These are phyloP conservation scores for Erpetoichthys calabaricus DNA, from an alignment of 2,797 vertebrate genomes.

Conservation along the genomic window DNA sequence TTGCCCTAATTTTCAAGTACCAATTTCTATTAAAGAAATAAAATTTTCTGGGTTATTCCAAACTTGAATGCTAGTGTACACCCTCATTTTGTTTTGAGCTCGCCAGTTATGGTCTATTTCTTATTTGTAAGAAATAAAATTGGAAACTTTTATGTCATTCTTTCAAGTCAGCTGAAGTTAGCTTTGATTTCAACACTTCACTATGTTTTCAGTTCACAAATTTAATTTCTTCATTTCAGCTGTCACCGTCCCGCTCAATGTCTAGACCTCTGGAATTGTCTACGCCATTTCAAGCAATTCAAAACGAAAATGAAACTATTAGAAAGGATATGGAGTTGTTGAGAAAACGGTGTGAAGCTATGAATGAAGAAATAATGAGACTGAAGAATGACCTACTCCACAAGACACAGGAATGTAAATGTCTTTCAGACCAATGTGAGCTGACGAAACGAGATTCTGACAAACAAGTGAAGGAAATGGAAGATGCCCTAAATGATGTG, in stretches of 20 bases:
- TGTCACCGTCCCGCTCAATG: conserved; percentile 47
- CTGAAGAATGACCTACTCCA: conserved; percentile 63
- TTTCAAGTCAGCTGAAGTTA: too few species aligned
- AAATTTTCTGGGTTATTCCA: too few species aligned
- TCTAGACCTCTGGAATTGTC: conserved; percentile 63
- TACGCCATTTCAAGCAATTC: conserved; percentile 29
- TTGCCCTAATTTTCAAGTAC: too few species aligned
- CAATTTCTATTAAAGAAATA: too few species aligned
- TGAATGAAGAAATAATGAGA: conserved; percentile 42
- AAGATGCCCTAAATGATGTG: conserved; percentile 83
- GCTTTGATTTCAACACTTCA: too few species aligned
- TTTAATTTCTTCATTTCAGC: neutral
- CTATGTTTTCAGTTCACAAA: too few species aligned
- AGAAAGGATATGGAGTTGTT: conserved; percentile 53
- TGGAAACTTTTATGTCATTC: too few species aligned
- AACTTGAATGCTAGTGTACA: too few species aligned
- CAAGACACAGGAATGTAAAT: conserved; percentile 67
- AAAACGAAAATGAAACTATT: conserved; percentile 51
- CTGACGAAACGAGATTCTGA: conserved; percentile 68
- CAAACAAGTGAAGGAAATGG: conserved; percentile 74
- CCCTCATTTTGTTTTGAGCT: too few species aligned
- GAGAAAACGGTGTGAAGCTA: conserved; percentile 38
- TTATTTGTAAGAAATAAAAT: too few species aligned
- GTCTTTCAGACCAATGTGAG: conserved; percentile 58
- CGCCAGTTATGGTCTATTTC: too few species aligned